phyloP scores from a whole-genome alignment of 1,140 invertebrate genomes.

The Nephila pilipes region DNA sequence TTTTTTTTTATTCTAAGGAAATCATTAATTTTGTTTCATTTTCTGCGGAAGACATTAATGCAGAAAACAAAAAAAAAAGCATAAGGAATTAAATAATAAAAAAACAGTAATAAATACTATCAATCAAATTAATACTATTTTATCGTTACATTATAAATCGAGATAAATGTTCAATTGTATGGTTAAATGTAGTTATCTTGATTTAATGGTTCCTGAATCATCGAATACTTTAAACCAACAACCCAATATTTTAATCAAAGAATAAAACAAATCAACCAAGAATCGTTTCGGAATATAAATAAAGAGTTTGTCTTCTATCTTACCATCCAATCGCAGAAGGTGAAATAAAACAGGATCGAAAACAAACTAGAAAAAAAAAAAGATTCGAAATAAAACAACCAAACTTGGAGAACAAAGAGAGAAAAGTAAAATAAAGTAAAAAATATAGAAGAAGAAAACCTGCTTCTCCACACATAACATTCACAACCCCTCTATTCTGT shows the following conservation, averaged over 20 bases:
- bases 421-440: conserved; percentile 10
- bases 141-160: no score
- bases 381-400: conserved; percentile 14
- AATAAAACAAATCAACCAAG: conserved; percentile 2
- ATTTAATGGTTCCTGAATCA: no score
- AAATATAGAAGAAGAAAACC: neutral
- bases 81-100: no score
- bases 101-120: no score
- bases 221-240: neutral
- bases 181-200: no score
- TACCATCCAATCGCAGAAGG: neutral
- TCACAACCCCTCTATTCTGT: conserved; percentile 62
- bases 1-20: no score
- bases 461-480: conserved; percentile 57
- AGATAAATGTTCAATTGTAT: no score
- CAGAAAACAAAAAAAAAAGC: no score
- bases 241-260: neutral
- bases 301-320: conserved; percentile 17
- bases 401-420: conserved; percentile 24
- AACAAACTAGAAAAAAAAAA: neutral
- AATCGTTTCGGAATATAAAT: conserved; percentile 10
- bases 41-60: no score
- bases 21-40: no score
- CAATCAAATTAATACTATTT: no score
- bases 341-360: neutral